These are phyloP conservation scores for Clostera curtula DNA, from an alignment of 2,888 invertebrate genomes.

Conservation along the genomic window DNA sequence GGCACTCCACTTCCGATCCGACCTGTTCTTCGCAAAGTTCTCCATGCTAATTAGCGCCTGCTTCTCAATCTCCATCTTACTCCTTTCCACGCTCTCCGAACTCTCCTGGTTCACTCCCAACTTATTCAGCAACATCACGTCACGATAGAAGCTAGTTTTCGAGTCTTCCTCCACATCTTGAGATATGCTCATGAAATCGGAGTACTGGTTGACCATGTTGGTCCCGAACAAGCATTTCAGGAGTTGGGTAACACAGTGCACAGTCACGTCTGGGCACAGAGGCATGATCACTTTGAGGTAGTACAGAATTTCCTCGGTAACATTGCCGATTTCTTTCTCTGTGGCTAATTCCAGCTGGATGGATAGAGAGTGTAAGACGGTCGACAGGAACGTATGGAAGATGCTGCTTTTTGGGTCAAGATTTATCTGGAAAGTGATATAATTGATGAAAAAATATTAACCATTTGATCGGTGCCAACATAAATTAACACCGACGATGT, in stretches of 20 bases:
- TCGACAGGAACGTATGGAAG: constrained; percentile 79
- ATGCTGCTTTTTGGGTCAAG: constrained; percentile 85
- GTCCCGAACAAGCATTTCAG: constrained; percentile 85
- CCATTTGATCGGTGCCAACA: too few species aligned
- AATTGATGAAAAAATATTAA: too few species aligned
- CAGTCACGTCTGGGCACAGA: constrained; percentile 80
- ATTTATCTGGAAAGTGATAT: constrained; percentile 80
- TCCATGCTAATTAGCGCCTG: constrained; percentile 56
- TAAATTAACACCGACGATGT: too few species aligned
- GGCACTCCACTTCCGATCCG: constrained; percentile 63
- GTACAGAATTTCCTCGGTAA: constrained; percentile 86
- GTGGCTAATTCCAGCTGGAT: constrained; percentile 82
- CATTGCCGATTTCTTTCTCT: constrained; percentile 79
- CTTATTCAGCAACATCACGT: constrained; percentile 47
- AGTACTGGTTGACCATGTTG: constrained; percentile 75
- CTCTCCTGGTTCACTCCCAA: too few species aligned
- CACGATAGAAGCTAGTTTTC: constrained; percentile 37
- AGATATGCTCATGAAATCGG: constrained; percentile 51
- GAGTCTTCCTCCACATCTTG: constrained; percentile 20
- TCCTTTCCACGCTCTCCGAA: constrained; percentile 45
- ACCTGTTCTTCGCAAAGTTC: constrained; percentile 60
- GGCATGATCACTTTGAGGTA: constrained; percentile 83
- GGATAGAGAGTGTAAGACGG: constrained; percentile 78
- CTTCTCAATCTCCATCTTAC: constrained; percentile 48
- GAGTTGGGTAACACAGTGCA: constrained; percentile 85